A percentile compares a stretch with the other conserved stretches of the same genome.
Evolutionary conservation across 2,113 vertebrate species (phyloP).

Genomic region (Ranitomeya imitator): DNA sequence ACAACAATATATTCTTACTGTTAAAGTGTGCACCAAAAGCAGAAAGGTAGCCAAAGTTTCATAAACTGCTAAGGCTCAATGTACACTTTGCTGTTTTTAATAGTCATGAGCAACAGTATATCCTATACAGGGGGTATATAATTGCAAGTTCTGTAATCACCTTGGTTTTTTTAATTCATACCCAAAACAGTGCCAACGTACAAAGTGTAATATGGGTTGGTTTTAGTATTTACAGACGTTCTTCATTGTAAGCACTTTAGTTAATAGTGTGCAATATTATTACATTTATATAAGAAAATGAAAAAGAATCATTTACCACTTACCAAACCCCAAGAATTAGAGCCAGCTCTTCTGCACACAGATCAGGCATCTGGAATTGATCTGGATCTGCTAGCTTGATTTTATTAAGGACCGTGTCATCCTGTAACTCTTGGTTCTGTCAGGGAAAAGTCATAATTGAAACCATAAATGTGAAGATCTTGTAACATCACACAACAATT

Average conservation of each 20-base stretch:
- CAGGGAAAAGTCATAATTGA: constrained; percentile 21
- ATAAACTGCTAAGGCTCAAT: no score
- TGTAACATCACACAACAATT: background rate
- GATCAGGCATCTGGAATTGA: constrained; percentile 80
- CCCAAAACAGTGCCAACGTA: no score
- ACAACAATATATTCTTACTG: no score
- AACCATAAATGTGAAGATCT: background rate
- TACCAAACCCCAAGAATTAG: constrained; percentile 92
- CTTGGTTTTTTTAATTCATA: no score
- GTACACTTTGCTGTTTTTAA: no score
- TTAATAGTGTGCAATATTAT: background rate
- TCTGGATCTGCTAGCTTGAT: constrained; percentile 83
- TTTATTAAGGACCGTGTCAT: constrained; percentile 88
- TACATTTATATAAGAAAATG: background rate
- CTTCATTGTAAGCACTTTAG: background rate
- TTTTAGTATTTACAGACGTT: background rate
- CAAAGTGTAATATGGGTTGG: background rate
- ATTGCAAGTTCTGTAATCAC: no score
- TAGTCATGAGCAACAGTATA: no score
- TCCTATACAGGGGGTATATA: no score
- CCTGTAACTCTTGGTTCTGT: constrained; percentile 85
- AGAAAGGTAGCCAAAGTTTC: no score
- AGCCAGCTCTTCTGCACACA: constrained; percentile 92
- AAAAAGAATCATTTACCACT: constrained; percentile 57
- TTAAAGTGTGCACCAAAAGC: no score